phyloP scores from a whole-genome alignment of 2,113 vertebrate genomes.

The Burhinus bistriatus region DNA sequence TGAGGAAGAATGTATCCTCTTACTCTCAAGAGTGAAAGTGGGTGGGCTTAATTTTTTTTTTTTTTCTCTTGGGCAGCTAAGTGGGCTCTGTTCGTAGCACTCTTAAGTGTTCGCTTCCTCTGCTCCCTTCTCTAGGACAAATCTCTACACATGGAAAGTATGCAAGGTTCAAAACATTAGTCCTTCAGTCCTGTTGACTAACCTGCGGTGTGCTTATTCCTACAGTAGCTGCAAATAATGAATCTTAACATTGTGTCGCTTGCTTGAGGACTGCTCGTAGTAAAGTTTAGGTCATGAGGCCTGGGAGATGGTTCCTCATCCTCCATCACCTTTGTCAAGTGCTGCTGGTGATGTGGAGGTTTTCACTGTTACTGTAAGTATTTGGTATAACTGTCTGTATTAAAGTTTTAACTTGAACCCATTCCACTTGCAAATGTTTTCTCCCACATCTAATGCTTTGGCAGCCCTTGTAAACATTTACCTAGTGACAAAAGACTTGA shows the following conservation, averaged over 20 bases:
- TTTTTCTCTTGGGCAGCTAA: too few species aligned
- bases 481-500: neutral
- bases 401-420: neutral
- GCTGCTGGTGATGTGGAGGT: neutral
- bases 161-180: neutral
- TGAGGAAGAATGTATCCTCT: neutral
- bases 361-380: neutral
- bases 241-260: rapidly evolving
- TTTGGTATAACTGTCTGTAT: neutral
- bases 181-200: neutral
- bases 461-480: neutral
- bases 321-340: neutral
- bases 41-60: rapidly evolving
- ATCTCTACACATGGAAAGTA: rapidly evolving
- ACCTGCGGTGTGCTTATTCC: neutral
- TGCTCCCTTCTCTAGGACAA: neutral
- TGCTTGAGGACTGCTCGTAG: neutral
- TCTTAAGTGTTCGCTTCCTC: neutral
- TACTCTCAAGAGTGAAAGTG: neutral
- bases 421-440: neutral
- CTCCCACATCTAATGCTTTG: neutral
- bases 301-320: neutral
- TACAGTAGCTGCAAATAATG: neutral
- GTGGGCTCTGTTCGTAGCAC: neutral
- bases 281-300: neutral